Conservation (phyloP, 2,113 vertebrate genomes). For the rat (Rattus norvegicus) region GRCr8 NC_086023.1:122905501-122906000, state of each 20-base stretch:
- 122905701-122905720: neutral
- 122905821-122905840: neutral
- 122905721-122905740: neutral
- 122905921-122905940: neutral
- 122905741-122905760: neutral
- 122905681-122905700: neutral
- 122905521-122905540: neutral
- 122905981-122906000: neutral
- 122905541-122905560: neutral
- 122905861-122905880: neutral
- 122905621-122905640: neutral
- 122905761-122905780: neutral
- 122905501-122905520: neutral
- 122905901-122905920: neutral
- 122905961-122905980: neutral
- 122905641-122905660: neutral
- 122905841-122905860: neutral
- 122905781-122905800: neutral
- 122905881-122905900: neutral
- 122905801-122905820: neutral
- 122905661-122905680: neutral
- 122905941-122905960: neutral
- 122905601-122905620: conserved; percentile 12
- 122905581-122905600: neutral
- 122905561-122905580: neutral